Evolutionary conservation across 2,113 vertebrate genomes (phyloP).

Genomic region (Callipepla californica): DNA sequence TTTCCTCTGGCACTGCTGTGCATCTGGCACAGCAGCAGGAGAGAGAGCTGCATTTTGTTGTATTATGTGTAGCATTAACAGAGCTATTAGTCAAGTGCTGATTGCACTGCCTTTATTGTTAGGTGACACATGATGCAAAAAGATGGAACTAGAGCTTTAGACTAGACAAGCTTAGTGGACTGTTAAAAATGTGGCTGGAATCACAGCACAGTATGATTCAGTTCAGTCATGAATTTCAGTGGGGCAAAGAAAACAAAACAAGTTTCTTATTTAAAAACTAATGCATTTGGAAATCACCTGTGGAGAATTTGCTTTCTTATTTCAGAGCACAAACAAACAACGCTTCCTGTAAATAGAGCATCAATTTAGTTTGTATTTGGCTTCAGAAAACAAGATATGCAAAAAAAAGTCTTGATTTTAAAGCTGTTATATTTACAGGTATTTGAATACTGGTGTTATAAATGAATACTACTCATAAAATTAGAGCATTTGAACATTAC

Average conservation of each 20-base stretch:
- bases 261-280: neutral
- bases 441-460: neutral
- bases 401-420: neutral
- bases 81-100: neutral
- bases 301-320: neutral
- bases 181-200: neutral
- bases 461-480: neutral
- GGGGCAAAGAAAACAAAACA: neutral
- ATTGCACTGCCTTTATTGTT: neutral
- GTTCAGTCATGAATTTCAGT: neutral
- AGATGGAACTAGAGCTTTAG: neutral
- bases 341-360: neutral
- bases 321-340: neutral
- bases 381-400: neutral
- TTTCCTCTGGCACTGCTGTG: neutral
- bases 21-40: neutral
- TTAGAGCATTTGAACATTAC: neutral
- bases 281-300: neutral
- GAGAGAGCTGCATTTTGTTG: fast-evolving
- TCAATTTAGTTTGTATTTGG: neutral
- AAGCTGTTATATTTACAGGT: neutral
- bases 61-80: neutral
- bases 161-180: fast-evolving
- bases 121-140: neutral
- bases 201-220: fast-evolving